phyloP scores from a whole-genome alignment of 2,888 invertebrate genomes.

The Eutolmus rufibarbis region DNA sequence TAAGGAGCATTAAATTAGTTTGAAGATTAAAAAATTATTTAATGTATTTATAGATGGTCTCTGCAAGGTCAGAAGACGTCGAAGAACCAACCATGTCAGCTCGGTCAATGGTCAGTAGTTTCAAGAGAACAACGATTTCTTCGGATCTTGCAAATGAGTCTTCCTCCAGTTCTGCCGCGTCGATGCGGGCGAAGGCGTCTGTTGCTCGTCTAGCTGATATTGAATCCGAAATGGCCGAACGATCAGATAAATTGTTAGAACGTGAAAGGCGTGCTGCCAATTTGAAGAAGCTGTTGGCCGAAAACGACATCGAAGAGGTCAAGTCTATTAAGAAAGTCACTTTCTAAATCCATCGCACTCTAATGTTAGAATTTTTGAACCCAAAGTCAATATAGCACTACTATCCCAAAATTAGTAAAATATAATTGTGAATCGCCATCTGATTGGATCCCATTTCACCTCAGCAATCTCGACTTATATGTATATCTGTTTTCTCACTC shows the following conservation, averaged over 20 bases:
- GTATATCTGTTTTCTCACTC: slow-evolving; percentile 42
- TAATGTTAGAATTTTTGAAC: background rate
- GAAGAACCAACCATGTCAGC: slow-evolving; percentile 50
- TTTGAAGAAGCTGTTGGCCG: slow-evolving; percentile 74
- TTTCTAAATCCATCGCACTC: slow-evolving; percentile 1
- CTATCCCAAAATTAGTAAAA: background rate
- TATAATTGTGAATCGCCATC: background rate
- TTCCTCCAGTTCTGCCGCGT: slow-evolving; percentile 66
- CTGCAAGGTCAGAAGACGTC: slow-evolving; percentile 12
- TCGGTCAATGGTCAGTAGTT: slow-evolving; percentile 60
- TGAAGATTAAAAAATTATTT: slow-evolving; percentile 46
- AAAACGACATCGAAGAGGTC: slow-evolving; percentile 60
- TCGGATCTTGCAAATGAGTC: slow-evolving; percentile 47
- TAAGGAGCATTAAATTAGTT: background rate
- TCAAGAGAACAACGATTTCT: slow-evolving; percentile 71
- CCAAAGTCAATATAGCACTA: background rate
- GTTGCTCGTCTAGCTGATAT: slow-evolving; percentile 75
- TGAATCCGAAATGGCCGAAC: slow-evolving; percentile 77
- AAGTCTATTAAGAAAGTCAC: slow-evolving; percentile 27
- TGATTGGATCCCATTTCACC: background rate
- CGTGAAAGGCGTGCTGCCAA: slow-evolving; percentile 77
- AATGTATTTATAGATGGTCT: slow-evolving; percentile 40
- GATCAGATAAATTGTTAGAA: slow-evolving; percentile 72
- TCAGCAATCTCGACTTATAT: background rate
- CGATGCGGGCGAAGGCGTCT: slow-evolving; percentile 70